Evolutionary conservation across 2,888 invertebrate genomes (phyloP).

Genomic region (Macaria notata): DNA sequence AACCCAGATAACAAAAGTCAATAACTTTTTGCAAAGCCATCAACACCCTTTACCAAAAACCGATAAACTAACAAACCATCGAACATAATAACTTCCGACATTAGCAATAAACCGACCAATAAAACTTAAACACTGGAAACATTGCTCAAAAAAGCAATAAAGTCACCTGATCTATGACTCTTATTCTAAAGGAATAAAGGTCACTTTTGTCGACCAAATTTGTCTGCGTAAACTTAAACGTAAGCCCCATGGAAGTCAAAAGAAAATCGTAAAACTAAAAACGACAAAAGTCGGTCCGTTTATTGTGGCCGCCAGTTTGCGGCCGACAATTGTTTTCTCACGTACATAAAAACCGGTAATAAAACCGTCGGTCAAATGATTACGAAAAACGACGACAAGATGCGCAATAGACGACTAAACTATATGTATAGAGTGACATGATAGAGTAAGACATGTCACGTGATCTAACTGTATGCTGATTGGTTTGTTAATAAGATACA

Average conservation of each 20-base stretch:
- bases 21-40: constrained; percentile 10
- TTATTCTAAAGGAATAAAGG: too few relatives aligned
- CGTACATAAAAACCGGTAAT: constrained; percentile 60
- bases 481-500: too few relatives aligned
- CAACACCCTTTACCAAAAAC: constrained; percentile 17
- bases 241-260: constrained; percentile 2
- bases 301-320: constrained; percentile 46
- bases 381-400: constrained; percentile 14
- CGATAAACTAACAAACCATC: constrained; percentile 33
- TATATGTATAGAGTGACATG: too few relatives aligned
- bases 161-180: too few relatives aligned
- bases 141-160: constrained; percentile 26
- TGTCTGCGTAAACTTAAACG: too few relatives aligned
- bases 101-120: constrained; percentile 53
- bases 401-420: too few relatives aligned
- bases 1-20: constrained; percentile 6
- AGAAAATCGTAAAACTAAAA: constrained; percentile 29
- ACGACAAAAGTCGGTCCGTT: constrained; percentile 38
- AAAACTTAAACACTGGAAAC: constrained; percentile 55
- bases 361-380: constrained; percentile 54
- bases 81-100: constrained; percentile 32
- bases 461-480: too few relatives aligned
- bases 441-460: too few relatives aligned
- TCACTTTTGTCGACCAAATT: background rate
- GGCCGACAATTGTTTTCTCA: constrained; percentile 71